phyloP scores from a whole-genome alignment of 2,797 vertebrate species.

The Oceanodroma leucorhoa region DNA sequence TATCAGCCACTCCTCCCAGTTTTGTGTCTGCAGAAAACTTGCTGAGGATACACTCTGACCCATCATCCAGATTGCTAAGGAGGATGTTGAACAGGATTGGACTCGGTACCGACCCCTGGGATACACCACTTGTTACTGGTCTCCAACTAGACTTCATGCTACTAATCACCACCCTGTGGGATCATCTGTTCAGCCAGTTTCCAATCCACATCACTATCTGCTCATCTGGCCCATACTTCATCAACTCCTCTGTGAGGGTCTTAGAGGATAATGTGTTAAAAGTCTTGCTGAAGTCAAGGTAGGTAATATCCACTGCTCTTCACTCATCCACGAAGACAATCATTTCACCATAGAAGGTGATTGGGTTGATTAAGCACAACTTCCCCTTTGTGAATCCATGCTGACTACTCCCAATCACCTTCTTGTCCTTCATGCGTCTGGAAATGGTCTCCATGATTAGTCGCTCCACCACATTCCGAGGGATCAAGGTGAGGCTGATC shows the following conservation, averaged over 20 bases:
- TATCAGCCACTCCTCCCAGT: neutral
- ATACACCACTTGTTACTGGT: neutral
- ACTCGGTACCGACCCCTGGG: neutral
- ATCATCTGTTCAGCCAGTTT: neutral
- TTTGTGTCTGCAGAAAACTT: neutral
- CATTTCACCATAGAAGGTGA: neutral
- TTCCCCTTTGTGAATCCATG: neutral
- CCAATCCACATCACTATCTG: neutral
- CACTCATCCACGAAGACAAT: neutral
- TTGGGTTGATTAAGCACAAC: fast-evolving
- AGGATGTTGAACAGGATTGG: neutral
- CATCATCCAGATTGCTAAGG: neutral
- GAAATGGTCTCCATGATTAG: neutral
- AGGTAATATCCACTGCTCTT: neutral
- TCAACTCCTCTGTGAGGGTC: neutral
- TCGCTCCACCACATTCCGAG: neutral
- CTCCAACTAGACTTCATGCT: neutral
- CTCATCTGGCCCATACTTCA: neutral
- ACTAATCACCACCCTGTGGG: neutral
- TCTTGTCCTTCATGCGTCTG: neutral
- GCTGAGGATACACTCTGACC: neutral
- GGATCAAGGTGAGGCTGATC: neutral
- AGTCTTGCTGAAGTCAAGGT: neutral
- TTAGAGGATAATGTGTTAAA: neutral
- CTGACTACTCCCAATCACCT: neutral